A percentile compares a stretch with the other conserved stretches of the same genome.
phyloP scores from a whole-genome alignment of 2,888 invertebrate genomes.

The Horisme vitalbata region DNA sequence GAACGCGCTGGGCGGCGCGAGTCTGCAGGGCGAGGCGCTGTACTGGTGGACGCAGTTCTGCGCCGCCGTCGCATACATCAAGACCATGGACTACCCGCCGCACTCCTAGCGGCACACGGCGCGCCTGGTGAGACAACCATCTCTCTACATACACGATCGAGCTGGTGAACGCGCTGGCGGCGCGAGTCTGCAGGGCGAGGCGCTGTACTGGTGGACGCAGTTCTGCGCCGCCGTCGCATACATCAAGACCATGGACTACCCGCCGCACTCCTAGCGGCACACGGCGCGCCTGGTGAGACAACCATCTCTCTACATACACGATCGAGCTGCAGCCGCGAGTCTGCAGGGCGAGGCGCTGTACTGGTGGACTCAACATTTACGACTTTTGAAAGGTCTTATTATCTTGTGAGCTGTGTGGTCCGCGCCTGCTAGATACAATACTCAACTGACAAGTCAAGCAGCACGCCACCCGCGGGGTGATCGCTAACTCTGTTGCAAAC shows the following conservation, averaged over 20 bases:
- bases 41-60: constrained; percentile 99
- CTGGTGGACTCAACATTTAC: too few species aligned
- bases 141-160: constrained; percentile 87
- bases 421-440: too few species aligned
- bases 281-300: constrained; percentile 57
- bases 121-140: constrained; percentile 46
- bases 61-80: constrained; percentile 98
- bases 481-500: too few species aligned
- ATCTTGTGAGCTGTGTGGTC: too few species aligned
- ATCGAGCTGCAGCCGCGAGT: too few species aligned
- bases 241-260: constrained; percentile 98
- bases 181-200: constrained; percentile 92
- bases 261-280: constrained; percentile 65
- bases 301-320: too few species aligned
- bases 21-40: constrained; percentile 93
- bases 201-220: constrained; percentile 99
- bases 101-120: constrained; percentile 61
- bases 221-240: constrained; percentile 98
- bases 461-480: too few species aligned
- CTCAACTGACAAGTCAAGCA: too few species aligned
- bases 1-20: constrained; percentile 93
- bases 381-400: too few species aligned
- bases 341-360: too few species aligned
- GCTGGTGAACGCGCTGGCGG: constrained; percentile 96
- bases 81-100: constrained; percentile 94